Conservation (phyloP, 2,113 vertebrate genomes). For the Brienomyrus brachyistius region DNA sequence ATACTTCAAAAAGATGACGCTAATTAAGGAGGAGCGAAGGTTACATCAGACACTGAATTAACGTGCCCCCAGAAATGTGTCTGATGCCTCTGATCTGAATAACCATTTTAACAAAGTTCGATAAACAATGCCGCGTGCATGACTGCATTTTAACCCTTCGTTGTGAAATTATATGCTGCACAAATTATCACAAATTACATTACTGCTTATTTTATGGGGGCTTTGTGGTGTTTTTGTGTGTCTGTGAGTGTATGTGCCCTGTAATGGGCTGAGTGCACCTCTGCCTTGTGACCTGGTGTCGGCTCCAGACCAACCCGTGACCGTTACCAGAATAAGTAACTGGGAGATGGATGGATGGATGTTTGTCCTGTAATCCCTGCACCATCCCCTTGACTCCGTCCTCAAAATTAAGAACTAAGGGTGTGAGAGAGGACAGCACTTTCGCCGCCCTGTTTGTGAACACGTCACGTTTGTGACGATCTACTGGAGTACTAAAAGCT, state of each 20-base stretch:
- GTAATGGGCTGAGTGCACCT: neutral
- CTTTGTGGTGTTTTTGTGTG: neutral
- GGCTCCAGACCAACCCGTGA: neutral
- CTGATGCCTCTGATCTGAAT: neutral
- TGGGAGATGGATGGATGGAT: neutral
- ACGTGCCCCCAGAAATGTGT: neutral
- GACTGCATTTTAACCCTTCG: neutral
- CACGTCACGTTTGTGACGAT: neutral
- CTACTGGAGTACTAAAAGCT: neutral
- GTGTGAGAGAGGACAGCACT: neutral
- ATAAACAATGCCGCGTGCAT: neutral
- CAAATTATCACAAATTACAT: neutral
- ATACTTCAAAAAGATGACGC: neutral
- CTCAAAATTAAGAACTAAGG: neutral
- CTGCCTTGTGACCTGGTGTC: neutral
- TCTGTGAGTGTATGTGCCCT: neutral
- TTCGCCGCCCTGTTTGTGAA: neutral
- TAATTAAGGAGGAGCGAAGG: neutral
- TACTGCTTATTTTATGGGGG: neutral
- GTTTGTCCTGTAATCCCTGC: neutral
- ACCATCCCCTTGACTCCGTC: neutral
- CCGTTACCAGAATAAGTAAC: neutral
- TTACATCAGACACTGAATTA: neutral
- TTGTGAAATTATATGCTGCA: neutral
- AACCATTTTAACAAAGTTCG: neutral